Conservation (phyloP, 2,888 invertebrate genomes). For the Drosophila mercatorum region DNA sequence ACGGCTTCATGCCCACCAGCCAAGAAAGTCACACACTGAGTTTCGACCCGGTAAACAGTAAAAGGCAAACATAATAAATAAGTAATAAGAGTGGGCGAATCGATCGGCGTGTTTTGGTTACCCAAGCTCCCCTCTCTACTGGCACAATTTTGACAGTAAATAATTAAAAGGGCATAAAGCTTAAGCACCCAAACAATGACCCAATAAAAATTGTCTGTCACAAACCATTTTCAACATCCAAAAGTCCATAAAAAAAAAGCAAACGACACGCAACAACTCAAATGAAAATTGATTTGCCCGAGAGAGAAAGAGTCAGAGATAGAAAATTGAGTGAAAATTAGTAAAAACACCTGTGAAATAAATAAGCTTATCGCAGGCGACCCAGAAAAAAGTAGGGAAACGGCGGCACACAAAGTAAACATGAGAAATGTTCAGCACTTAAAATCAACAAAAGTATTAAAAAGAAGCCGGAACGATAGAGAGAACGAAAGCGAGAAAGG, state of each 20-base stretch:
- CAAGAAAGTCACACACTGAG: slow-evolving; percentile 2
- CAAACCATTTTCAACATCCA: slow-evolving; percentile 48
- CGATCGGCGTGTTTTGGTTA: slow-evolving; percentile 5
- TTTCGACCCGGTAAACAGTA: slow-evolving; percentile 12
- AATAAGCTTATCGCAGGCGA: slow-evolving; percentile 63
- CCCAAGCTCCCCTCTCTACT: neutral
- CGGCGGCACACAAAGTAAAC: slow-evolving; percentile 36
- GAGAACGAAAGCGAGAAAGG: neutral
- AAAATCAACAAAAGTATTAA: slow-evolving; percentile 21
- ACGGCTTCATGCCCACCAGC: slow-evolving; percentile 12
- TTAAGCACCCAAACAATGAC: slow-evolving; percentile 36
- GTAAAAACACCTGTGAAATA: slow-evolving; percentile 72
- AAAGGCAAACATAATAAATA: slow-evolving; percentile 25
- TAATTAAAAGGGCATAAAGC: slow-evolving; percentile 42
- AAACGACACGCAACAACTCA: slow-evolving; percentile 15
- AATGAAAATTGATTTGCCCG: slow-evolving; percentile 34
- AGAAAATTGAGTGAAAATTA: slow-evolving; percentile 49
- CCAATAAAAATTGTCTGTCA: slow-evolving; percentile 42
- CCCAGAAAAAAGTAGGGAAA: slow-evolving; percentile 45
- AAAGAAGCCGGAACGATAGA: slow-evolving; percentile 11
- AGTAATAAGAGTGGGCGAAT: slow-evolving; percentile 33
- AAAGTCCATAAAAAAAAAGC: slow-evolving; percentile 36
- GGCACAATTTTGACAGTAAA: slow-evolving; percentile 37
- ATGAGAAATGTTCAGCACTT: slow-evolving; percentile 43
- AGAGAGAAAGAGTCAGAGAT: neutral